These are phyloP conservation scores for Mobula birostris DNA, from an alignment of 2,113 vertebrate species.

Conservation along the genomic window DNA sequence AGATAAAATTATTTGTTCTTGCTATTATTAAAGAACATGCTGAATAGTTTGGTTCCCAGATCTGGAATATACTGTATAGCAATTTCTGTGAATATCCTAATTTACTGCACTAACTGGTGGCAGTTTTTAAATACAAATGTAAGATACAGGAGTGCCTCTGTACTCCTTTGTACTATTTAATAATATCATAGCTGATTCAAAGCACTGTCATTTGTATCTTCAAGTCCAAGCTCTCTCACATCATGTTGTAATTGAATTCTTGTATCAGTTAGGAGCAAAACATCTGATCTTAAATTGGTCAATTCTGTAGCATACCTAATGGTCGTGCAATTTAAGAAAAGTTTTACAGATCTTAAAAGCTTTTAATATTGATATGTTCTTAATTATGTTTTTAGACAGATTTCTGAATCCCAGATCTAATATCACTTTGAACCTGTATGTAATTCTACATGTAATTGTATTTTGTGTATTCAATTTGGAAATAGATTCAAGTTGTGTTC, in stretches of 20 bases:
- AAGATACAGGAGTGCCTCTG: too few relatives aligned
- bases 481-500: constrained; percentile 1
- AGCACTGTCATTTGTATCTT: not conserved
- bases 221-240: not conserved
- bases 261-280: not conserved
- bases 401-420: not conserved
- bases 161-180: too few relatives aligned
- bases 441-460: not conserved
- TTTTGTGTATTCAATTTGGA: not conserved
- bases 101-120: not conserved
- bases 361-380: not conserved
- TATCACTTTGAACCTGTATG: not conserved
- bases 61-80: too few relatives aligned
- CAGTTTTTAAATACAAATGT: not conserved
- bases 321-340: not conserved
- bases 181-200: not conserved
- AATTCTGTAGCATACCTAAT: not conserved
- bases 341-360: not conserved
- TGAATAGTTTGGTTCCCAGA: not conserved
- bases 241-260: not conserved
- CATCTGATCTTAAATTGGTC: not conserved
- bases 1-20: not conserved
- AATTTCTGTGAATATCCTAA: not conserved
- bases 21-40: not conserved
- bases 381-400: not conserved